phyloP scores from a whole-genome alignment of 2,797 vertebrate species.

The Rhinophrynus dorsalis region DNA sequence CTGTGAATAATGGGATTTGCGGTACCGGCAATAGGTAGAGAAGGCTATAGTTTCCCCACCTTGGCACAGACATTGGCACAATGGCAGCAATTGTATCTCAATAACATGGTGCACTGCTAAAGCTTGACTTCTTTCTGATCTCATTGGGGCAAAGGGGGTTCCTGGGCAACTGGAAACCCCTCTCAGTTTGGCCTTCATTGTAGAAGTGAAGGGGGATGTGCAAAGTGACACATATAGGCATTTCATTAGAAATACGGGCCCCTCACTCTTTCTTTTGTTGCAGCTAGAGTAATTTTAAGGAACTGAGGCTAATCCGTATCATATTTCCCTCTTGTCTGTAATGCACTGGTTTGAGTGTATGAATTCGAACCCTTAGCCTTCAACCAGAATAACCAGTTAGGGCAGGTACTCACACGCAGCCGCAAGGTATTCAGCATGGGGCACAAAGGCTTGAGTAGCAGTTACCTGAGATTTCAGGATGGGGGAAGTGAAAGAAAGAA shows the following conservation, averaged over 20 bases:
- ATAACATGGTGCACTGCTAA: too few relatives aligned
- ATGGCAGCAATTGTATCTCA: too few relatives aligned
- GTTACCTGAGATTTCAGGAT: conserved; percentile 40
- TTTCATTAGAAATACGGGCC: not conserved
- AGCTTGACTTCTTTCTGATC: too few relatives aligned
- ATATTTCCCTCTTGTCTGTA: conserved; percentile 78
- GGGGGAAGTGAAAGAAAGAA: conserved; percentile 1
- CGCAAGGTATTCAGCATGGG: conserved; percentile 53
- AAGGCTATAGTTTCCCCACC: too few relatives aligned
- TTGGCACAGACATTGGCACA: too few relatives aligned
- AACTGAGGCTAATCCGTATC: conserved; percentile 78
- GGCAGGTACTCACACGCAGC: conserved; percentile 84
- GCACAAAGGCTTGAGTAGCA: conserved; percentile 66
- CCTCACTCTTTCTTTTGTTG: conserved; percentile 6
- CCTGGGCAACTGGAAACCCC: too few relatives aligned
- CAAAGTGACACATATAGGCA: not conserved
- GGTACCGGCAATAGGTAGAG: too few relatives aligned
- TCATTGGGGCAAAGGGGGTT: too few relatives aligned
- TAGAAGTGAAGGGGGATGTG: conserved; percentile 3
- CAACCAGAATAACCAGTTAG: conserved; percentile 93
- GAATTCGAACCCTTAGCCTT: conserved; percentile 88
- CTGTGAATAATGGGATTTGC: too few relatives aligned
- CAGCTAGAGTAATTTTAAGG: conserved; percentile 51
- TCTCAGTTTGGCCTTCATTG: too few relatives aligned
- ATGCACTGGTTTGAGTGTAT: conserved; percentile 62